Evolutionary conservation across 2,113 vertebrate species (phyloP).

Genomic region (Scophthalmus maximus): DNA sequence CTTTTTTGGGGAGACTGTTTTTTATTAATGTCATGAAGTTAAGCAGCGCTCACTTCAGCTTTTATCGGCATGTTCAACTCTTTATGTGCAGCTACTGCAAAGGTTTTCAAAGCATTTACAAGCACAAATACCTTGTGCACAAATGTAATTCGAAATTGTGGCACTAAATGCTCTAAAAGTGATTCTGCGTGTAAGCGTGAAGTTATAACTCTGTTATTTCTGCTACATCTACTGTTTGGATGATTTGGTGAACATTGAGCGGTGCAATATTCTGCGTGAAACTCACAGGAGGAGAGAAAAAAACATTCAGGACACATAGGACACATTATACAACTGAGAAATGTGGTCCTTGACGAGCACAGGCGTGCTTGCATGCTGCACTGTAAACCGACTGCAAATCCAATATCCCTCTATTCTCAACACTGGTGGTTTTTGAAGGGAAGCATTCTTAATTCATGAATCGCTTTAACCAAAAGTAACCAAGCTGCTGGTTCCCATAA

Average conservation of each 20-base stretch:
- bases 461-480: conserved; percentile 60
- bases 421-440: conserved; percentile 53
- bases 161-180: not conserved
- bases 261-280: not conserved
- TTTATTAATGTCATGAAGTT: not conserved
- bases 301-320: conserved; percentile 26
- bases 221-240: conserved; percentile 8
- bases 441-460: conserved; percentile 73
- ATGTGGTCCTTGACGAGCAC: conserved; percentile 29
- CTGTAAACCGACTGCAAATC: conserved; percentile 59
- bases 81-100: not conserved
- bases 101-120: not conserved
- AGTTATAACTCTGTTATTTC: conserved; percentile 22
- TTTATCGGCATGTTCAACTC: conserved; percentile 6
- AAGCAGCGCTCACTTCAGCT: not conserved
- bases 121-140: not conserved
- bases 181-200: conserved; percentile 9
- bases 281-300: not conserved
- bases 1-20: not conserved
- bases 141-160: not conserved
- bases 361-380: conserved; percentile 41
- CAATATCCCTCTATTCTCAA: conserved; percentile 61
- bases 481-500: conserved; percentile 51
- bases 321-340: conserved; percentile 32
- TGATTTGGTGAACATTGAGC: not conserved